phyloP scores from a whole-genome alignment of 2,888 invertebrate genomes.

The Frankliniella fusca region DNA sequence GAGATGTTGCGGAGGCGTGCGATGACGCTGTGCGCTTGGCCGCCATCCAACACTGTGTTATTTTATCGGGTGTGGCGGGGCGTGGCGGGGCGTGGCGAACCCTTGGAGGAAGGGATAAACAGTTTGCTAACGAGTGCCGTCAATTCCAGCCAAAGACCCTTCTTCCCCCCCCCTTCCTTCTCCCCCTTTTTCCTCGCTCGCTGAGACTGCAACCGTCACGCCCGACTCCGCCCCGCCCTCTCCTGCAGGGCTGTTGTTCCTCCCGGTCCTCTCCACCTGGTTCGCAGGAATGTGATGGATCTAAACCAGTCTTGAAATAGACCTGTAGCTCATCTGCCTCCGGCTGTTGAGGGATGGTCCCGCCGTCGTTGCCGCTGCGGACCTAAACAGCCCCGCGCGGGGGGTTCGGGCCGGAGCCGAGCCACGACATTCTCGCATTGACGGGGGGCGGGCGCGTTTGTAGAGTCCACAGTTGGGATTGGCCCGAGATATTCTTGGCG shows the following conservation, averaged over 20 bases:
- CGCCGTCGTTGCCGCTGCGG: too few species aligned
- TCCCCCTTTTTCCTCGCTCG: not conserved
- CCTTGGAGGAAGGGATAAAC: conserved; percentile 19
- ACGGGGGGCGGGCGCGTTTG: not conserved
- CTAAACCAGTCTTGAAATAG: too few species aligned
- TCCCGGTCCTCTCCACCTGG: not conserved
- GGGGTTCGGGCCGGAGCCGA: too few species aligned
- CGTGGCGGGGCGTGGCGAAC: not conserved
- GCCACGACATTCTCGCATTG: too few species aligned
- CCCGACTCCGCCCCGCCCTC: not conserved
- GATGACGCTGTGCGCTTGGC: conserved; percentile 14
- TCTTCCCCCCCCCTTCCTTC: not conserved
- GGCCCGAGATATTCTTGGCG: not conserved
- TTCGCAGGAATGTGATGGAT: too few species aligned
- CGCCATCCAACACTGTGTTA: conserved; percentile 5
- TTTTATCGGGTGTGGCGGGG: not conserved
- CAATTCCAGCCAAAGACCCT: not conserved
- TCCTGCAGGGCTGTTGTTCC: not conserved
- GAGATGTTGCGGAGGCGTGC: not conserved
- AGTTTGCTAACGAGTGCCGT: conserved; percentile 24
- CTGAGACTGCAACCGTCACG: too few species aligned
- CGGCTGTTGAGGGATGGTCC: too few species aligned
- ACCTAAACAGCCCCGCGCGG: too few species aligned
- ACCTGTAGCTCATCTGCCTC: too few species aligned
- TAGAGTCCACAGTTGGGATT: not conserved